Conservation (phyloP, 2,797 vertebrate species). For the Sylvilagus floridanus region DNA sequence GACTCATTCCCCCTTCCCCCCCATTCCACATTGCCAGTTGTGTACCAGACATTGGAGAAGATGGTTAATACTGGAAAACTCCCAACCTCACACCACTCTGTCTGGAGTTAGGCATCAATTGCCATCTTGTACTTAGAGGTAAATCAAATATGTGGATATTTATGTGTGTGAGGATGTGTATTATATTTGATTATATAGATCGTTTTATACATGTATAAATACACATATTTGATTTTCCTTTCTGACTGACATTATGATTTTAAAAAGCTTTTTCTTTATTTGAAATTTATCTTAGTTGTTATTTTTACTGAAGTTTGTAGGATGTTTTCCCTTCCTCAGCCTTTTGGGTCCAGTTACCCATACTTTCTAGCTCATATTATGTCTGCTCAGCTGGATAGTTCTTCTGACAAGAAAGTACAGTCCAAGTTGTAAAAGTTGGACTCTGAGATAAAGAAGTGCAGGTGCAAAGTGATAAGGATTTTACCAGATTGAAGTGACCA, state of each 20-base stretch:
- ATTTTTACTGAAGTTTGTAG: constrained; percentile 12
- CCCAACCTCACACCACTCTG: neutral
- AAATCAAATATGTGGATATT: neutral
- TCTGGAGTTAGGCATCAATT: constrained; percentile 22
- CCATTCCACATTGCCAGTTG: neutral
- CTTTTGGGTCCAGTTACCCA: constrained; percentile 5
- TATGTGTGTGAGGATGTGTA: neutral
- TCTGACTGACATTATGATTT: constrained; percentile 44
- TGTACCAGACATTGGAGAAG: neutral
- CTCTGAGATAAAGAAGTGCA: constrained; percentile 56
- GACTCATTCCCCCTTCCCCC: constrained; percentile 39
- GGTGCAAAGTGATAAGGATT: neutral
- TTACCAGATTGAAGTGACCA: neutral
- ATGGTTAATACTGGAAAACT: constrained; percentile 20
- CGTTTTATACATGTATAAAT: neutral
- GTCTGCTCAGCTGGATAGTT: neutral
- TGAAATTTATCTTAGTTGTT: constrained; percentile 25
- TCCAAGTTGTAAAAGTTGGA: constrained; percentile 3
- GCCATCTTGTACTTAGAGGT: neutral
- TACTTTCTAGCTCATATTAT: neutral
- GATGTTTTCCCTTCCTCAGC: constrained; percentile 54
- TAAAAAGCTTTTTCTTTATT: constrained; percentile 24
- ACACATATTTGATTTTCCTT: constrained; percentile 21
- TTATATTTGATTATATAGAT: neutral
- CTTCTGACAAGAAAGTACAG: constrained; percentile 34